These are phyloP conservation scores for Porites divaricata DNA, from an alignment of 92 coral and sea anemone genomes.

Conservation along the genomic window DNA sequence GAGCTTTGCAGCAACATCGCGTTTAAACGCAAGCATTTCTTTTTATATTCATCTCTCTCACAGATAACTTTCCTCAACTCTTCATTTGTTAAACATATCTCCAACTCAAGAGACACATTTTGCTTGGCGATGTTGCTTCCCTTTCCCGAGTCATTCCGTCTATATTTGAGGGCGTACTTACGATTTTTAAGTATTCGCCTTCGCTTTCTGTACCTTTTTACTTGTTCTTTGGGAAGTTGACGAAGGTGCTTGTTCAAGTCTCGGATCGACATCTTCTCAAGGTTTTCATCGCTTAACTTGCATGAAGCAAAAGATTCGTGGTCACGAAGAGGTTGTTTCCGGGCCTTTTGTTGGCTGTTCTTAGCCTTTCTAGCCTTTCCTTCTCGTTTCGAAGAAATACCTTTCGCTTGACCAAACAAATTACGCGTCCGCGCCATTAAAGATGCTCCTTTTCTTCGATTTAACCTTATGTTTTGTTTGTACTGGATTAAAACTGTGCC, in stretches of 20 bases:
- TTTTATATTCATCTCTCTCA: constrained; percentile 66
- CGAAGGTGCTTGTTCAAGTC: constrained; percentile 68
- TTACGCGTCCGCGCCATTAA: neutral
- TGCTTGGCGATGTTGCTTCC: constrained; percentile 39
- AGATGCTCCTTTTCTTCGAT: neutral
- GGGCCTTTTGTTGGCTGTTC: neutral
- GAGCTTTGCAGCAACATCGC: neutral
- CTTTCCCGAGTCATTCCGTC: constrained; percentile 55
- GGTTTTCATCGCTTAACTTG: constrained; percentile 49
- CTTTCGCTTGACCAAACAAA: neutral
- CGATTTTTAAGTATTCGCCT: constrained; percentile 87
- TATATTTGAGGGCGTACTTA: constrained; percentile 76
- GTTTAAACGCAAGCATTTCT: constrained; percentile 40
- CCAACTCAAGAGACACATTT: constrained; percentile 50
- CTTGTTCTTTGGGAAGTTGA: constrained; percentile 55
- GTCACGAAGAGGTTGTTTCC: neutral
- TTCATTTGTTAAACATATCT: constrained; percentile 42
- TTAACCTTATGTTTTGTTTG: neutral
- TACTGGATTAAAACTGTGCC: neutral
- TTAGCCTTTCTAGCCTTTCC: neutral
- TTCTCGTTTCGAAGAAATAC: neutral
- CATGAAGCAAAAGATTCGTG: neutral
- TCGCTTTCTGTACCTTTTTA: constrained; percentile 51
- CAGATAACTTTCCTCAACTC: constrained; percentile 49
- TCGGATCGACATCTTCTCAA: constrained; percentile 66